These are phyloP conservation scores for Diloba caeruleocephala DNA, from an alignment of 2,888 invertebrate genomes.

Conservation along the genomic window DNA sequence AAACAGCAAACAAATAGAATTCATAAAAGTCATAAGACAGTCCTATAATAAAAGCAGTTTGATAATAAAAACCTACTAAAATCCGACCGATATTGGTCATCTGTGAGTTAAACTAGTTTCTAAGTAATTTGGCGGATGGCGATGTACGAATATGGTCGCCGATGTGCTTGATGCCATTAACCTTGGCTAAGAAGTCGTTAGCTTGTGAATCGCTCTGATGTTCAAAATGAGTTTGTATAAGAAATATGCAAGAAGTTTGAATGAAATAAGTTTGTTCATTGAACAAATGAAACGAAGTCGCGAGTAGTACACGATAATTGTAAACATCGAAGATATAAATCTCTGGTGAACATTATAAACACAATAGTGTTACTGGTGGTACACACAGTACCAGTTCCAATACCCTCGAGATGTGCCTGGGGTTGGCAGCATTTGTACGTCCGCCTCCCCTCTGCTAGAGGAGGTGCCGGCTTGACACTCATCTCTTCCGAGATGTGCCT, in stretches of 20 bases:
- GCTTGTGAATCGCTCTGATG: slow-evolving; percentile 4
- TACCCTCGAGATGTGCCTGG: too few relatives aligned
- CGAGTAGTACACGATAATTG: too few relatives aligned
- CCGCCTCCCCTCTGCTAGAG: too few relatives aligned
- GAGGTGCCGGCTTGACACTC: too few relatives aligned
- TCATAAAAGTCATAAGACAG: slow-evolving; percentile 16
- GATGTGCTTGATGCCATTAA: slow-evolving; percentile 30
- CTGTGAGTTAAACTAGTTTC: slow-evolving; percentile 45
- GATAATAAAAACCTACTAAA: slow-evolving; percentile 3
- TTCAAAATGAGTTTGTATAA: slow-evolving; percentile 6
- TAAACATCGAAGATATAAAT: too few relatives aligned
- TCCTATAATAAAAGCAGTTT: slow-evolving; percentile 29
- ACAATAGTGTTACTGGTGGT: too few relatives aligned
- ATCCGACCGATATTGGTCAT: slow-evolving; percentile 27
- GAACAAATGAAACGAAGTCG: too few relatives aligned
- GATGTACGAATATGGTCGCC: slow-evolving; percentile 36
- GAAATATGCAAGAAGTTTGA: neutral
- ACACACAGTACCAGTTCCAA: too few relatives aligned
- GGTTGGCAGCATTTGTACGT: too few relatives aligned
- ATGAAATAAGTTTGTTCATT: too few relatives aligned
- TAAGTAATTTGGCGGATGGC: slow-evolving; percentile 38
- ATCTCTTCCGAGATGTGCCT: too few relatives aligned
- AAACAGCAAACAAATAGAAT: slow-evolving; percentile 5
- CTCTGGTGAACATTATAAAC: too few relatives aligned
- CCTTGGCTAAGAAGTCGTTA: slow-evolving; percentile 34